Evolutionary conservation across 2,888 invertebrate species (phyloP), one percentile per base, ranked within the genome.

Genomic region (Drosophila borealis): DNA sequence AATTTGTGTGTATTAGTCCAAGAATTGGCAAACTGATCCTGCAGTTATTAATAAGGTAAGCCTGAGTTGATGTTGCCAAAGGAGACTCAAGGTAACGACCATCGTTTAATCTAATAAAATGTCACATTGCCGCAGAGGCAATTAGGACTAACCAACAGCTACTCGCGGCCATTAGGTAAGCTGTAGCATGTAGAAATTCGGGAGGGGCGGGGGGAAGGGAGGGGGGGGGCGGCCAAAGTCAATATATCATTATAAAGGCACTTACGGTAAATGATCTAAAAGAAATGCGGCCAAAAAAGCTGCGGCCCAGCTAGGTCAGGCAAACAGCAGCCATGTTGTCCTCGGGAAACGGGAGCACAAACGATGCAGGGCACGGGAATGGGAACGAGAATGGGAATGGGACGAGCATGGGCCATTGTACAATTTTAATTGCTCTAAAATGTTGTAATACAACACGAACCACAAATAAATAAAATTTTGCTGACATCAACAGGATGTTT

Each of bases 401-500:
- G 57, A 49, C 64, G 48, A 70, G 46, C 65, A 55, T 42, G 59
- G 68, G 61, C 70, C 76, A 83, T 86, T 82, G 82, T 83, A 82
- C 76, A 82, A 85, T 83, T 83, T 83, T 83, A 83, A 83, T 83
- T 83, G 82, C 82, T 86, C 80, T 82, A 83, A 83, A 83, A 83
- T 76, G 83, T 80, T 82, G 86, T 82, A 82, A 82, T 82, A 85
- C 78, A 82, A 82, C 82, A 82, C 86, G 82, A 86, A 86, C 86
- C 82, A 80, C 86, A 83, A 84, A 83, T 83, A 83, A 81, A 87
- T 81, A 84, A 84, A 84, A 85, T 84, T 84, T 84, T 87, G 84
- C 84, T 85, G 84, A 85, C 84, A 81, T 87, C 75, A 85, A 85
- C 78, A 84, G 87, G 87, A 87, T 84, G 84, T 80, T 83, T 87